Base-by-base conservation (phyloP, 92 coral and sea anemone genomes). In the Porites divaricata region DNA sequence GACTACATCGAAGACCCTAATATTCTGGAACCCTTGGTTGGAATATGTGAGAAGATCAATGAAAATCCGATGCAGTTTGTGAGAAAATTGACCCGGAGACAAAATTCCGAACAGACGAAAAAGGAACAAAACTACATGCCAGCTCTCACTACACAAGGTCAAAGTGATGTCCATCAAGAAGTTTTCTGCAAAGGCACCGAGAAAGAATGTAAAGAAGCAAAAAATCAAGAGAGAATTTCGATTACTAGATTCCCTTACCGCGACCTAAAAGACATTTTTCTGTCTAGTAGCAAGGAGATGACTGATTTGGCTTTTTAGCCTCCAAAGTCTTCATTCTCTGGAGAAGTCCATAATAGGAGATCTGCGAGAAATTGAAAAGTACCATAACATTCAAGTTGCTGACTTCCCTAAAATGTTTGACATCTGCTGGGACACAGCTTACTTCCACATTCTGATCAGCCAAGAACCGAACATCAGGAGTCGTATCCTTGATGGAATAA, bases 21-120 rank as follows among this genome's bases (percentile, higher is more conserved):
- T 8, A 75, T 81, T 26, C 67, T 94, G 59, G 83, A 72, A 26
- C 66, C 16, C 28, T 50, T 91, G 79, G 93, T 85, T 58, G 56
- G 2, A 9, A 85, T 91, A 68, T 80, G 83, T 21, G 75, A 90
- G 49, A 82, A 81, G 71, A 87, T 94, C 15, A 69, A 57, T 72
- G 76, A 77, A 53, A 76, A 91, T 26, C 94, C 94, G 6, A 76
- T 80, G 52, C 54, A 51, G 28, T 93, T 88, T 68, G 79, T 88
- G 26, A 76, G 76, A 35, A 86, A 57, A 17, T 19, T 76, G 67
- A 41, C 7, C 74, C 74, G 12, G 35, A 45, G 45, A 35, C 45
- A 35, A 35, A 35, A 35, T 35, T 24, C 24, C 26, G 51, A 4
- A 9, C 50, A 11, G 23, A n/a, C 26, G 13, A 10, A 69, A 52